Evolutionary conservation across 2,113 vertebrate species (phyloP), one percentile per base, ranked within the genome.

Genomic region (Aptenodytes patagonicus): DNA sequence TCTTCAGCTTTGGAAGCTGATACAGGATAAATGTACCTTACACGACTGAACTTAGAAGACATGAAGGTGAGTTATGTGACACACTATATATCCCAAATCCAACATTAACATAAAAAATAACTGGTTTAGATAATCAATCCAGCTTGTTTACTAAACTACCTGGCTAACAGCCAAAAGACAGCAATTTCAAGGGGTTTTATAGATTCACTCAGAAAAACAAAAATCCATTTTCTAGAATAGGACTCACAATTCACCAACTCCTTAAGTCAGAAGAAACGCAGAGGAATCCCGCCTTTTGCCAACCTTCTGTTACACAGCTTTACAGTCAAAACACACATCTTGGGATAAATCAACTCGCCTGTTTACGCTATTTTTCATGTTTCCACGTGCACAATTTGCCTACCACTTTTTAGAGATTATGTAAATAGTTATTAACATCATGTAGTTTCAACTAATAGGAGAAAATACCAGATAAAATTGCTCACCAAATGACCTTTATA

Each of bases 391-490:
- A 90, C 61, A 83, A 89, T 91, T 87, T 89, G 81, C 87, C 89
- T 65, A 85, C 22, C 49, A 46, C 62, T 72, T 96, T 97, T 89
- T 62, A 94, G 54, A 58, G 54, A 93, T 91, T 94, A 95, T 83
- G 89, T 89, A 95, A 96, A 93, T 60, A 94, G 87, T 91, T 93
- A 88, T 83, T 95, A 95, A 89, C 18, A 9, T 61, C 80, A 85
- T 82, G 66, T 62, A 78, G 77, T 80, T 94, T 91, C 83, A 95
- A 87, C 57, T 51, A 83, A 34, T 15, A 78, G 47, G 52, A 92
- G 61, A 95, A 96, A 93, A 95, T 87, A 89, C 87, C 58, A 82
- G 77, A 94, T 87, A 94, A 92, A 95, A 91, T 32, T 84, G 49
- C 77, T 94, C 83, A 93, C 69, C 40, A 95, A 87, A 71, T 87